Base-by-base conservation (phyloP, 2,113 vertebrate species). In the Pongo abelii region DNA sequence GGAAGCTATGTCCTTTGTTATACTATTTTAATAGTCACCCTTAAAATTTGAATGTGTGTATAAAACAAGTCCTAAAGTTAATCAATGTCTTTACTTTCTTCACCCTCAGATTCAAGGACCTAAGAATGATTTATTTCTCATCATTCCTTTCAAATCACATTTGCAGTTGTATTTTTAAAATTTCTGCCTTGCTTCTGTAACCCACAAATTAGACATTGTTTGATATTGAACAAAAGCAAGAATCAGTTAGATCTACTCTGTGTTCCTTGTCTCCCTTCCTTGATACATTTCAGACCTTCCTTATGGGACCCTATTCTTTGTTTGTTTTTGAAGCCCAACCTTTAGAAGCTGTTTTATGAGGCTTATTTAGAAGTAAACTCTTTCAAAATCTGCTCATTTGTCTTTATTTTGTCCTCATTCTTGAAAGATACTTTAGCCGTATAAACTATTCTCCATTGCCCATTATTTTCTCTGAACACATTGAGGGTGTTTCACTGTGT, bases 321-420 rank as follows among this genome's bases (percentile, higher is more conserved):
- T 9, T 83, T 86, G 35, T 55, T 93, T 96, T 55, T 55, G 55
- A 88, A 87, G 20, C 12, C 22, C 5, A 50, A 38, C 6, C 12
- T 55, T 87, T 9, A 81, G 55, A 79, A 89, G 7, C 52, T 84
- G 77, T 46, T 75, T 93, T 86, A 69, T 67, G 3, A 38, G 5
- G 25, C 5, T 55, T 55, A 84, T 40, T 87, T 91, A 70, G 61
- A 67, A 80, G 22, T 40, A 81, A 78, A 59, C 13, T 46, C 72
- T 48, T 64, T 84, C 30, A 77, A 25, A 80, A 79, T 91, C 83
- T 72, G n/a, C 75, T 72, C 40, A 72, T 96, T 61, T 92, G 55
- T 84, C 69, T 55, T 89, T 85, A 79, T 95, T 97, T 85, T 55
- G n/a, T 95, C 64, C 59, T 96, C 25, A 16, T 80, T 83, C 27